phyloP scores from a whole-genome alignment of 2,797 vertebrate species.

The Lithobates pipiens region DNA sequence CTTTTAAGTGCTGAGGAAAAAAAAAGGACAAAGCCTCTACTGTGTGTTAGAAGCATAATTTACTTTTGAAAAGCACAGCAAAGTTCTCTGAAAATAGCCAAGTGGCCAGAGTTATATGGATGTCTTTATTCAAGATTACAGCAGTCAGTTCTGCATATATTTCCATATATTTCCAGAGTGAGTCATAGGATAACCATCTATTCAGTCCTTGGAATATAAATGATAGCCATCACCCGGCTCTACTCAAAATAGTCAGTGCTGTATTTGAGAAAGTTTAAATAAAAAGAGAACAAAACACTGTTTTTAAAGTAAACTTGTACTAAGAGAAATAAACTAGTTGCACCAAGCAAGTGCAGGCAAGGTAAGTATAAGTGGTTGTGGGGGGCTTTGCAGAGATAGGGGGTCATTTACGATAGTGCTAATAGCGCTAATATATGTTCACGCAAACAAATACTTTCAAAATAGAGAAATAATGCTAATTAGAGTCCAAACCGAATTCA shows the following conservation, averaged over 20 bases:
- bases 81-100: slow-evolving; percentile 25
- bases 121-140: slow-evolving; percentile 23
- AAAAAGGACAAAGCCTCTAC: background rate
- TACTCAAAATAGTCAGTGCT: background rate
- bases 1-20: background rate
- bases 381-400: too few species aligned
- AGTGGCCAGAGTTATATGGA: background rate
- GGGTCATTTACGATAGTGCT: too few species aligned
- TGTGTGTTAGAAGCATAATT: slow-evolving; percentile 9
- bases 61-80: slow-evolving; percentile 1
- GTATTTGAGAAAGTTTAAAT: background rate
- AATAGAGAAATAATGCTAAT: too few species aligned
- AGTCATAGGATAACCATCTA: slow-evolving; percentile 29
- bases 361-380: too few species aligned
- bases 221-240: background rate
- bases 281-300: background rate
- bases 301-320: too few species aligned
- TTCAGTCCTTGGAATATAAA: slow-evolving; percentile 24
- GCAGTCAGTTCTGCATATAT: slow-evolving; percentile 16
- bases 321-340: too few species aligned
- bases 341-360: too few species aligned
- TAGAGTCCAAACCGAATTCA: too few species aligned
- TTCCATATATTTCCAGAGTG: slow-evolving; percentile 7
- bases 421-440: too few species aligned
- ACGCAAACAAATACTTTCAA: too few species aligned